Evolutionary conservation across 2,888 invertebrate genomes (phyloP), one percentile per base, ranked within the genome.

Genomic region (Limenitis arthemis): DNA sequence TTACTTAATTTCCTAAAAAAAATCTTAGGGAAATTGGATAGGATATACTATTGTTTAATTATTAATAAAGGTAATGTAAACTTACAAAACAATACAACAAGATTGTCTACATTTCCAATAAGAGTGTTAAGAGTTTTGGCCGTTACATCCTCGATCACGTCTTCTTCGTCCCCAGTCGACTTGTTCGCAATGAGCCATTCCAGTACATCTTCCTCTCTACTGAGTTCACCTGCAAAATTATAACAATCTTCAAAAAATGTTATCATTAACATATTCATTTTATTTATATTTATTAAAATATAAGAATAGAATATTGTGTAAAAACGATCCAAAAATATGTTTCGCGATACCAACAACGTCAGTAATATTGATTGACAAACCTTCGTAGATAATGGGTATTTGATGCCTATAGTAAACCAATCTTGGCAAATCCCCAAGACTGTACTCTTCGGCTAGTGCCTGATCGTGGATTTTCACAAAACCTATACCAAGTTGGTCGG

Each of bases 401-500:
- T 96, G 94, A 85, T 96, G 95, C 75, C 96, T 90, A 84, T 97
- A 97, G 88, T 97, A 97, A 61, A 97, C 96, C 67, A 97, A 88
- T 70, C 93, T 93, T 68, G 97, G 97, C 72, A 97, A 85, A 53
- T 91, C 89, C 71, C 94, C 95, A 78, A 97, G 89, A 87, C 94
- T 96, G 86, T 97, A 97, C 85, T 97, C 96, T 70, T 95, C 95
- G 58, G 96, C 95, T 63, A 97, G 87, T 67, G 91, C 91, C 79
- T 96, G 94, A 74, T 97, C 97, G 70, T 95, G 94, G 72, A 97
- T 96, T 85, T 97, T 97, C 59, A 97, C 96, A 78, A 97, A 96
- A 63, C 96, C 96, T 70, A 97, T 96, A 59, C 95, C 96, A 61
- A 97, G 89, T 77, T 96, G 95, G 81, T 96, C 96, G 34, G 96